A percentile compares a stretch with the other conserved stretches of the same genome.
phyloP scores from a whole-genome alignment of 2,888 invertebrate species.

The Polylopha cassiicola region DNA sequence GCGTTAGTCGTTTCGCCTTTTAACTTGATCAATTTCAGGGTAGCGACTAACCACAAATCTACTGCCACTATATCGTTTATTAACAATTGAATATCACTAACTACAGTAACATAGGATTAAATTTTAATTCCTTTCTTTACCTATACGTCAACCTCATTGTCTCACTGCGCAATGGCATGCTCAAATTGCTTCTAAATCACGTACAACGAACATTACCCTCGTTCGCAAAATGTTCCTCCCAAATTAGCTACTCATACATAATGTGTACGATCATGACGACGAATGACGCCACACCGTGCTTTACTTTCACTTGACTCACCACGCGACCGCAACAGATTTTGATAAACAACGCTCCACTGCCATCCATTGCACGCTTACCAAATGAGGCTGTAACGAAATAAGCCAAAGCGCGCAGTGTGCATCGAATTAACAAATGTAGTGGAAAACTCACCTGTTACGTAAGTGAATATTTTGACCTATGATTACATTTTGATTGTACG shows the following conservation, averaged over 20 bases:
- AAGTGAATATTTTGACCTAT: conserved; percentile 11
- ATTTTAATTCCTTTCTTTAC: no score
- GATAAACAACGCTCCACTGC: neutral
- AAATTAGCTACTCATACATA: conserved; percentile 14
- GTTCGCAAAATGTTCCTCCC: conserved; percentile 1
- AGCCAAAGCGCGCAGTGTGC: conserved; percentile 6
- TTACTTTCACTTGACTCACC: conserved; percentile 16
- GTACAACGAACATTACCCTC: conserved; percentile 1
- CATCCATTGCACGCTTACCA: conserved; percentile 6
- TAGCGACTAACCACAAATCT: no score
- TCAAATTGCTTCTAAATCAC: no score
- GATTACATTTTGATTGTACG: conserved; percentile 10
- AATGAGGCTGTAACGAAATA: conserved; percentile 8
- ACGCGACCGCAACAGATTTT: conserved; percentile 1
- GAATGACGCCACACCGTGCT: conserved; percentile 13
- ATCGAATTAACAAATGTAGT: conserved; percentile 5
- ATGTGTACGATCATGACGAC: conserved; percentile 15
- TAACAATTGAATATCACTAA: no score
- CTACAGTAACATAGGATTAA: no score
- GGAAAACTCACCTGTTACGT: conserved; percentile 8
- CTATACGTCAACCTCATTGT: no score
- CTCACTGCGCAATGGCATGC: no score
- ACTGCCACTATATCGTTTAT: no score
- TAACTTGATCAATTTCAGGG: no score
- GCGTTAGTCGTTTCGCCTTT: no score